These are phyloP conservation scores for Cartodere bifasciata DNA, from an alignment of 2,888 invertebrate genomes.

Conservation along the genomic window DNA sequence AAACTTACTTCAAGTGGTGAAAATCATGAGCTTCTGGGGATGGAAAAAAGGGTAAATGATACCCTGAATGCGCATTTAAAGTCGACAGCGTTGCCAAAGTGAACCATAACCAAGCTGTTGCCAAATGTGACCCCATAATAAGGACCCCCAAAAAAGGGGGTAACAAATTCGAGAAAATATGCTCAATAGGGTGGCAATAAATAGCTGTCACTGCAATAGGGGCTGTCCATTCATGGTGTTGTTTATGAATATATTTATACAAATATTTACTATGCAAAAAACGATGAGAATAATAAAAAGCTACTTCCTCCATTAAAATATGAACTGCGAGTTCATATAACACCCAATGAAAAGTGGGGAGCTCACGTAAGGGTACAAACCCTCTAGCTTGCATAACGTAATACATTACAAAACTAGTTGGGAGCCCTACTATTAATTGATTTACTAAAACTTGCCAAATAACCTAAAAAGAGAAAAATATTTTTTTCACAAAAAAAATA, in stretches of 20 bases:
- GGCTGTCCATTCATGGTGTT: constrained; percentile 81
- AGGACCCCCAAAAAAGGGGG: constrained; percentile 66
- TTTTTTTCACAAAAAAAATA: too few relatives aligned
- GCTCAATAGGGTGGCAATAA: constrained; percentile 69
- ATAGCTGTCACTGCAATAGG: constrained; percentile 72
- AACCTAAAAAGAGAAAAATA: constrained; percentile 36
- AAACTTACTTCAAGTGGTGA: constrained; percentile 67
- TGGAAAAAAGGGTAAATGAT: constrained; percentile 74
- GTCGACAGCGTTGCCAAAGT: constrained; percentile 65
- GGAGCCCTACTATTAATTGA: constrained; percentile 57
- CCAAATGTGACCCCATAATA: constrained; percentile 62
- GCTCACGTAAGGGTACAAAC: constrained; percentile 47
- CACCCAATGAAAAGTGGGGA: constrained; percentile 70
- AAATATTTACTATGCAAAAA: constrained; percentile 59
- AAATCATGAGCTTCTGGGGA: constrained; percentile 81
- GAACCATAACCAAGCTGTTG: constrained; percentile 69
- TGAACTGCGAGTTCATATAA: constrained; percentile 60
- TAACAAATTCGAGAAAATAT: constrained; percentile 62
- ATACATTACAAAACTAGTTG: constrained; percentile 48
- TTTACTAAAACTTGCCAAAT: constrained; percentile 59
- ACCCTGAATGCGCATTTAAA: constrained; percentile 72
- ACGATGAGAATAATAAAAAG: constrained; percentile 76
- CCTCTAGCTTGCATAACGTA: constrained; percentile 54
- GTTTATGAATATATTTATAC: constrained; percentile 73
- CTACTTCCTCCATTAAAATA: constrained; percentile 64